A percentile compares a stretch with the other conserved stretches of the same genome.
Conservation (phyloP, 2,888 invertebrate species). For the Glyphotaelius pellucidus region DNA sequence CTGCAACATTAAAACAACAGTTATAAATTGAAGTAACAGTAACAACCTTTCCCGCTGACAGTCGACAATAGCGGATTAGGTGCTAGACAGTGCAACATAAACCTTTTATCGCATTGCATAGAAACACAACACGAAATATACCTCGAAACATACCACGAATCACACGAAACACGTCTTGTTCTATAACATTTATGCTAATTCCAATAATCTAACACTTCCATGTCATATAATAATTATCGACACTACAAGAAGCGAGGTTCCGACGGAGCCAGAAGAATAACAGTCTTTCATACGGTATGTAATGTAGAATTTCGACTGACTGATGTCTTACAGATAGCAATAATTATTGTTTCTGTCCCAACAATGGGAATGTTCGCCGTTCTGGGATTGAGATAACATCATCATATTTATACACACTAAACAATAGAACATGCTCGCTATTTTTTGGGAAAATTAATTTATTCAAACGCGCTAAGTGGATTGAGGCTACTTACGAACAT, state of each 20-base stretch:
- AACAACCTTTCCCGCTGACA: not conserved
- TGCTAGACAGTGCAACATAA: not conserved
- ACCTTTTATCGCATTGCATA: not conserved
- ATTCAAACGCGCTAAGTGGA: not conserved
- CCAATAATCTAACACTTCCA: not conserved
- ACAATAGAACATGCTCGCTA: constrained; percentile 16
- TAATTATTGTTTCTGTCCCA: constrained; percentile 18
- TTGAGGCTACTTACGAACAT: not conserved
- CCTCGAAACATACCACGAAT: too few species aligned
- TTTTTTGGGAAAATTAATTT: not conserved
- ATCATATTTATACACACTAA: not conserved
- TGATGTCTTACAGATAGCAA: not conserved
- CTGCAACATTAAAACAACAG: not conserved
- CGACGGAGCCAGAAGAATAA: not conserved
- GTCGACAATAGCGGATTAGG: not conserved
- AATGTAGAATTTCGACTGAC: not conserved
- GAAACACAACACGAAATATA: not conserved
- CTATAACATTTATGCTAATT: not conserved
- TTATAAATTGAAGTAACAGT: not conserved
- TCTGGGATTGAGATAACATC: constrained; percentile 20
- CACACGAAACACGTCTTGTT: not conserved
- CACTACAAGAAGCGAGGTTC: constrained; percentile 47
- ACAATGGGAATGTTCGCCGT: not conserved
- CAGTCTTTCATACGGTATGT: not conserved
- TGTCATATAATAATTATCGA: constrained; percentile 54